Base-by-base conservation (phyloP, 2,113 vertebrate species). In the Clarias macrocephalus region DNA sequence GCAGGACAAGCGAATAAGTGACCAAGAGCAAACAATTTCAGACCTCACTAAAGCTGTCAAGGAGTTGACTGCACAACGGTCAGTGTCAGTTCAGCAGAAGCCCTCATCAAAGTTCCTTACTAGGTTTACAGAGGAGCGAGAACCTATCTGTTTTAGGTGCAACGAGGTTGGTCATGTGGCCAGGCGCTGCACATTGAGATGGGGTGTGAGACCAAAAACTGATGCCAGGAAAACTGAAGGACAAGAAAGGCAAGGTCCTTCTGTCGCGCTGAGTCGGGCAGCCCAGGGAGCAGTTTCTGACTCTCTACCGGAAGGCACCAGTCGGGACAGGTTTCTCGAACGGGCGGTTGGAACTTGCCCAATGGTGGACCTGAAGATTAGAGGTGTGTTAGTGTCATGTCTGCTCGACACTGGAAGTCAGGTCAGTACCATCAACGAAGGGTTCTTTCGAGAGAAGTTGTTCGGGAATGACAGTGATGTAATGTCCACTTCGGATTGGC, bases 121-220 rank as follows among this genome's bases (percentile, higher is more conserved):
- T n/a, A 68, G 68, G 72, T 88, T 80, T 73, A 88, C 87, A 80
- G 82, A 83, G 13, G 54, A 84, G 28, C 73, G 73, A 30, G 23
- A 88, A 48, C 82, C 62, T 56, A 84, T 88, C 9, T 84, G 82
- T 60, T 88, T 88, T 3, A 87, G 25, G 12, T 80, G 57, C 62
- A 76, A 84, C 3, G n/a, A n/a, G 68, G 82, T 59, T 56, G 79
- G 85, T 28, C 87, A 84, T 82, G 54, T 72, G 23, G 63, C 73
- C 16, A 85, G 48, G 9, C 54, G 21, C 21, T 87, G 83, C 56
- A 57, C 42, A 42, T 8, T 30, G 48, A 80, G 42, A 52, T 25
- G n/a, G 37, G 37, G 37, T 37, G 3, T 37, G 37, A 2, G 37
- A 3, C 37, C 37, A 37, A 37, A 37, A 3, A 3, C 2, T 37